Percentiles rank a stretch among this genome's conserved stretches.
These are phyloP conservation scores for Acanthoscelides obtectus DNA, from an alignment of 2,888 invertebrate species.

Conservation along the genomic window DNA sequence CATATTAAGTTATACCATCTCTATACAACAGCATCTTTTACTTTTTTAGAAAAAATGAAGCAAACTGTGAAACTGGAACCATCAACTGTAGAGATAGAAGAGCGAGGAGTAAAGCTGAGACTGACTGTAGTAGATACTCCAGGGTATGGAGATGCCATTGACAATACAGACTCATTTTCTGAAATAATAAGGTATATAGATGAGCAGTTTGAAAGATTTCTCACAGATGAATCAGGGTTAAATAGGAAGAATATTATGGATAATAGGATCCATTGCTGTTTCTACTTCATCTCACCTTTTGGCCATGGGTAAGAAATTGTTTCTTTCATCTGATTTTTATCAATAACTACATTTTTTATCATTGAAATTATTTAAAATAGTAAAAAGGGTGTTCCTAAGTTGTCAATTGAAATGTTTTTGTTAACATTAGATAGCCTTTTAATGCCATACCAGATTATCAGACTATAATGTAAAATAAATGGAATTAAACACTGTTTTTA, in stretches of 20 bases:
- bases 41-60: constrained; percentile 71
- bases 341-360: background rate
- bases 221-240: constrained; percentile 90
- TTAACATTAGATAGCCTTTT: too few species aligned
- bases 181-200: constrained; percentile 96
- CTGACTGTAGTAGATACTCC: constrained; percentile 95
- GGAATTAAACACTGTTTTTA: too few species aligned
- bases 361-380: background rate
- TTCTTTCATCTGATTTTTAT: background rate
- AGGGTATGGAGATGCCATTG: constrained; percentile 92
- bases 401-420: too few species aligned
- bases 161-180: constrained; percentile 90
- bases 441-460: too few species aligned
- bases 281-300: constrained; percentile 95
- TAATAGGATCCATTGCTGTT: constrained; percentile 95
- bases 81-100: constrained; percentile 95
- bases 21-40: too few species aligned
- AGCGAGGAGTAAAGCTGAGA: constrained; percentile 87
- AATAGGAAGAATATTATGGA: constrained; percentile 95
- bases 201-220: constrained; percentile 90
- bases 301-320: constrained; percentile 76
- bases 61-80: constrained; percentile 93
- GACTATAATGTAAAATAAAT: too few species aligned
- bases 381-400: too few species aligned
- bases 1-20: too few species aligned